Conservation (phyloP, 2,888 invertebrate species). For the Ennomos erosarius region DNA sequence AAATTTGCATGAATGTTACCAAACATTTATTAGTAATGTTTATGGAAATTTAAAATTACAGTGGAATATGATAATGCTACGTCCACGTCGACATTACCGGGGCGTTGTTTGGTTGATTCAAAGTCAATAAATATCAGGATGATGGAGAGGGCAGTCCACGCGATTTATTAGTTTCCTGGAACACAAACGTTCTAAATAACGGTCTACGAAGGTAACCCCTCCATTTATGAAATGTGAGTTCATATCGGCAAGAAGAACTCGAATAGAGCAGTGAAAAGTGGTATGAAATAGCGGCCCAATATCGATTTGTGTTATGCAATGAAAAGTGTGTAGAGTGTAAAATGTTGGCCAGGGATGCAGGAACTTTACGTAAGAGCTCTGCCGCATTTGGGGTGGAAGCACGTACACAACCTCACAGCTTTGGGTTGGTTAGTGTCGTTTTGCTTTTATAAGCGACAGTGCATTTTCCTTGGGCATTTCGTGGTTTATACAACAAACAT, state of each 20-base stretch:
- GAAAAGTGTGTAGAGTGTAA: neutral
- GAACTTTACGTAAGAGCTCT: constrained; percentile 15
- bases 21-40: constrained; percentile 12
- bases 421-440: neutral
- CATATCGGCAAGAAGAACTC: constrained; percentile 13
- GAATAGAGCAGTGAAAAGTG: constrained; percentile 4
- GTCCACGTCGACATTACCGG: neutral
- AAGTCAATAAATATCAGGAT: constrained; percentile 33
- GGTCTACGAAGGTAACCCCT: constrained; percentile 31
- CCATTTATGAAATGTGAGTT: constrained; percentile 36
- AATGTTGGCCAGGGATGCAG: constrained; percentile 2
- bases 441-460: neutral
- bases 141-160: constrained; percentile 31
- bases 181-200: constrained; percentile 28
- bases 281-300: constrained; percentile 4
- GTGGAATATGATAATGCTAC: neutral
- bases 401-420: neutral
- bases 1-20: constrained; percentile 16
- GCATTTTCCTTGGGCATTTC: neutral
- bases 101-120: constrained; percentile 12
- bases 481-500: neutral
- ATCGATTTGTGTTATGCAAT: constrained; percentile 17
- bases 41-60: constrained; percentile 2
- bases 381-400: constrained; percentile 8
- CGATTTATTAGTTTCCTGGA: constrained; percentile 38